phyloP scores from a whole-genome alignment of 2,113 vertebrate genomes.

The Mustela lutreola region DNA sequence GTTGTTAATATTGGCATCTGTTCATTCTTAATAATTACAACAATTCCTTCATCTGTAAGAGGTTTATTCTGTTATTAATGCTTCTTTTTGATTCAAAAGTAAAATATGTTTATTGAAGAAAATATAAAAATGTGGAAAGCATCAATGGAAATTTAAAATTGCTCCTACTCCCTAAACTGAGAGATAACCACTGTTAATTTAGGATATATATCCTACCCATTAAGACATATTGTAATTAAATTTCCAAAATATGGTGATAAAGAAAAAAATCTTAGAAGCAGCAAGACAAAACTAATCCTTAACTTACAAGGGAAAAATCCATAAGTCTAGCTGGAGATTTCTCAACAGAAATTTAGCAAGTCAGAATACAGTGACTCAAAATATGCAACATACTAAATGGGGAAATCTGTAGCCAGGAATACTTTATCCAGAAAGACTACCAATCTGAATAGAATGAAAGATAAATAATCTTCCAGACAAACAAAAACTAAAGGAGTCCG shows the following conservation, averaged over 20 bases:
- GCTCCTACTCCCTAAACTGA: not conserved
- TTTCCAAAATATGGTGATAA: not conserved
- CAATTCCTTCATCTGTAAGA: not conserved
- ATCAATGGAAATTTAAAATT: not conserved
- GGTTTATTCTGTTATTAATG: not conserved
- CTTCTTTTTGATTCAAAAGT: not conserved
- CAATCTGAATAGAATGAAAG: not conserved
- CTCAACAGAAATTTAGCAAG: not conserved
- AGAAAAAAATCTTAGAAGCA: not conserved
- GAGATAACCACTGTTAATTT: not conserved
- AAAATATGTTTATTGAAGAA: constrained; percentile 46
- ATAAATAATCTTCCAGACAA: not conserved
- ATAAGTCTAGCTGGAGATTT: not conserved
- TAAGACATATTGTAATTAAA: not conserved
- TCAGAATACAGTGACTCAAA: not conserved
- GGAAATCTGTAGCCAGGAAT: not conserved
- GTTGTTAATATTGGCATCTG: constrained; percentile 42
- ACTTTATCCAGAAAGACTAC: not conserved
- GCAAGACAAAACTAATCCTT: not conserved
- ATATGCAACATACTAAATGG: not conserved
- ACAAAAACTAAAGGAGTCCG: not conserved
- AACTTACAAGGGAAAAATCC: not conserved
- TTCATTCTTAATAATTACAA: constrained; percentile 41
- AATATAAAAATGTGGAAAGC: not conserved
- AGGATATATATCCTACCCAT: not conserved